Evolutionary conservation across 2,888 invertebrate species (phyloP).

Genomic region (Agrilus mali): DNA sequence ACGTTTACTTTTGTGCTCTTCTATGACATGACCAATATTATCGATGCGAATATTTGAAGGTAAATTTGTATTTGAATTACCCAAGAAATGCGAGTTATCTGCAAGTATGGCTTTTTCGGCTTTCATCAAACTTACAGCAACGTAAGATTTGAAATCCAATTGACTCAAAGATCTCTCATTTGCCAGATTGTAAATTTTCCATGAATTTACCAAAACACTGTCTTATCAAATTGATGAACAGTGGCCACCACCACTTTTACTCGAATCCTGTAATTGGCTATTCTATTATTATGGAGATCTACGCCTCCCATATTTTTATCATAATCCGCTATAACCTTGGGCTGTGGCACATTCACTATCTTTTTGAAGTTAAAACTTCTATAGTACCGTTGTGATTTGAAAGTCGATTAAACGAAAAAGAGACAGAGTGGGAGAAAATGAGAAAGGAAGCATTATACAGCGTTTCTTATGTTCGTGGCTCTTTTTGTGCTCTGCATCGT

Average conservation of each 20-base stretch:
- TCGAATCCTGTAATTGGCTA: constrained; percentile 15
- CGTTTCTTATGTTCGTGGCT: no score
- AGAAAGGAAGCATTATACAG: background rate
- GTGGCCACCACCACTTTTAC: constrained; percentile 19
- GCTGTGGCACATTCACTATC: background rate
- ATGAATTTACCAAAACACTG: constrained; percentile 13
- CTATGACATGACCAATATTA: no score
- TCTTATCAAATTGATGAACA: constrained; percentile 15
- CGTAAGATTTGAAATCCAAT: constrained; percentile 12
- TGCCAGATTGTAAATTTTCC: constrained; percentile 13
- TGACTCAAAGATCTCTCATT: constrained; percentile 14
- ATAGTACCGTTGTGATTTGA: no score
- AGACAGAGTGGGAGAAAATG: background rate
- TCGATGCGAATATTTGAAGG: no score
- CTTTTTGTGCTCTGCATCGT: no score
- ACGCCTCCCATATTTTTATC: constrained; percentile 10
- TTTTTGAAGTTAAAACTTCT: no score
- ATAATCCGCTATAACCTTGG: background rate
- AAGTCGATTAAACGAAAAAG: background rate
- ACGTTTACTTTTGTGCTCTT: no score
- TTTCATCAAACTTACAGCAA: constrained; percentile 5
- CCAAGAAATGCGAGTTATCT: no score
- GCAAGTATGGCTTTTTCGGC: background rate
- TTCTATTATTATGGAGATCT: constrained; percentile 12
- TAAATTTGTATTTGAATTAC: no score